Conservation (phyloP, 2,113 vertebrate species). For the Nibea coibor region DNA sequence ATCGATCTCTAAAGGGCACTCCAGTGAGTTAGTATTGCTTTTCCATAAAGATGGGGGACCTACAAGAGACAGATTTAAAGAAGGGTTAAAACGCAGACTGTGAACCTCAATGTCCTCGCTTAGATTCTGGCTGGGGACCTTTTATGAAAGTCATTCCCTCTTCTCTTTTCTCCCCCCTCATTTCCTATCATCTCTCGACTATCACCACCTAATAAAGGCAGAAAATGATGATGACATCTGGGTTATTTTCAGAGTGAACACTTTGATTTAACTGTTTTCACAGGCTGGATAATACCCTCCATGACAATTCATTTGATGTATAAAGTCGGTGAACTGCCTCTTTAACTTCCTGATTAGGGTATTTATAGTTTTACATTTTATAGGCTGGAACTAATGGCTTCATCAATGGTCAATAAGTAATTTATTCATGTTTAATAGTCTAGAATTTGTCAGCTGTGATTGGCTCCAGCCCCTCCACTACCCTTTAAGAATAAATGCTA, state of each 20-base stretch:
- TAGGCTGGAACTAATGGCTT: background rate
- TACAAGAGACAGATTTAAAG: background rate
- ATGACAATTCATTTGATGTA: background rate
- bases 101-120: background rate
- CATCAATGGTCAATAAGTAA: background rate
- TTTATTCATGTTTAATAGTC: background rate
- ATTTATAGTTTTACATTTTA: background rate
- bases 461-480: background rate
- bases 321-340: background rate
- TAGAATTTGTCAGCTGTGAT: background rate
- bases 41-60: constrained; percentile 9
- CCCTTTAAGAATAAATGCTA: background rate
- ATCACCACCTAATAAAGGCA: background rate
- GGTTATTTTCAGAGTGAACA: background rate
- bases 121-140: background rate
- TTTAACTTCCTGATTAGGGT: background rate
- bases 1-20: background rate
- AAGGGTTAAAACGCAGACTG: background rate
- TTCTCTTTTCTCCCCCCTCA: background rate
- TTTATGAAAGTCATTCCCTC: background rate
- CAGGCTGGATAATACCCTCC: background rate
- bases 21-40: background rate
- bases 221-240: background rate
- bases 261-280: background rate
- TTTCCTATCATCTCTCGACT: background rate